These are phyloP conservation scores for Rhegmatorhina hoffmannsi DNA, from an alignment of 2,113 vertebrate genomes.

Conservation along the genomic window DNA sequence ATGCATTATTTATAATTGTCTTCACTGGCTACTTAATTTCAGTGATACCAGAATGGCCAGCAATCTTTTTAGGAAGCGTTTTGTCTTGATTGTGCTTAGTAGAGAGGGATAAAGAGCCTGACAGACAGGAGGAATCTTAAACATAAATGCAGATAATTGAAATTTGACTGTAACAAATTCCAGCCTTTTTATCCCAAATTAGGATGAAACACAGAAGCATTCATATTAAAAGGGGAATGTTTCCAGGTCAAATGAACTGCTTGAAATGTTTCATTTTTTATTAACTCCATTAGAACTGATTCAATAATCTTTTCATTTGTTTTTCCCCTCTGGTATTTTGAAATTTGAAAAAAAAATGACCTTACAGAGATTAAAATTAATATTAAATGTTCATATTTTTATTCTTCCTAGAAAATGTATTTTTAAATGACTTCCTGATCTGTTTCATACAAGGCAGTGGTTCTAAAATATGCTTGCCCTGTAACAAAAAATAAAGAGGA, in stretches of 20 bases:
- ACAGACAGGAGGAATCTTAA: background rate
- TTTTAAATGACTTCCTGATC: background rate
- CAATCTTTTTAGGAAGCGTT: conserved; percentile 1
- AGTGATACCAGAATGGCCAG: background rate
- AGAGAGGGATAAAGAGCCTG: background rate
- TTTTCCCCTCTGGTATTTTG: background rate
- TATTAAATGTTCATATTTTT: conserved; percentile 11
- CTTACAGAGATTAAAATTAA: background rate
- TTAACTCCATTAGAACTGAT: conserved; percentile 18
- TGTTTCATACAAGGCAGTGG: background rate
- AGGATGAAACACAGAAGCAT: background rate
- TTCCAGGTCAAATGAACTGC: conserved; percentile 17
- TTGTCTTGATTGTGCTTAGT: background rate
- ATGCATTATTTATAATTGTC: conserved; percentile 55
- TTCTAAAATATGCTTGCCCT: background rate
- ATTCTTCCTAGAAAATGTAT: background rate
- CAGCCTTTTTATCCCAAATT: background rate
- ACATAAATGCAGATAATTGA: background rate
- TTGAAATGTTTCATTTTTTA: conserved; percentile 28
- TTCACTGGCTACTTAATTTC: conserved; percentile 22
- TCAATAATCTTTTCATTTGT: conserved; percentile 1
- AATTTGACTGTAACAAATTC: conserved; percentile 17
- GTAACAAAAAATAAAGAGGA: conserved; percentile 20
- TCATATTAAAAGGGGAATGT: background rate
- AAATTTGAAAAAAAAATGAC: background rate